Base-by-base conservation (phyloP, 1,140 invertebrate species). In the Stegodyphus mimosarum region DNA sequence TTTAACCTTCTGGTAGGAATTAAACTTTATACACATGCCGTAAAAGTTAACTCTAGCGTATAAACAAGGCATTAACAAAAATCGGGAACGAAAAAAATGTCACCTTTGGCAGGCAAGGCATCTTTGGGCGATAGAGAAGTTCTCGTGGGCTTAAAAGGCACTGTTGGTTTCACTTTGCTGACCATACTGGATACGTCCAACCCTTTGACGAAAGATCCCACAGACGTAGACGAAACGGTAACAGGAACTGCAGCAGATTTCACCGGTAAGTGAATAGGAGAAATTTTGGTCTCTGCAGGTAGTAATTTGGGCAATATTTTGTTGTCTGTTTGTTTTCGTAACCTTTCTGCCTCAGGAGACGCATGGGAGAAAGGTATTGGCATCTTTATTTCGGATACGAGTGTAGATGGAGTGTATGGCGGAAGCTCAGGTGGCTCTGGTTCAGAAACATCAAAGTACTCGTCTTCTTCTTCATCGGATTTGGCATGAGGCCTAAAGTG, bases 131-230 rank as follows among this genome's bases (percentile, higher is more conserved):
- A 78, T 52, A 86, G 17, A 51, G 83, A 86, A 18, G 67, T 71
- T 55, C 86, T 83, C 49, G 55, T 52, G 10, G 86, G 86, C 50
- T 87, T 87, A 7, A 87, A 87, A 87, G 86, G 86, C 86, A 87
- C 86, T 18, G 86, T 74, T 64, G 86, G 86, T 52, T 87, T 87
- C 9, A 77, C 67, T 52, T 60, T 64, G 50, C 76, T 86, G 49
- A 76, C 71, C 33, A 84, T 67, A 49, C 73, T 84, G 10, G 70
- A 48, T 6, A 74, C 80, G 33, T 75, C 72, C 11, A 76, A n/a
- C n/a, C 13, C 7, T 33, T 84, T 84, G 49, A n/a, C 6, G 11
- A 48, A 4, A 7, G 55, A 6, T 6, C 5, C 48, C 6, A n/a
- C 6, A 6, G 60, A 7, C 7, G 52, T 17, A 2, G 49, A 6